A percentile compares a stretch with the other conserved stretches of the same genome.
phyloP scores from a whole-genome alignment of 92 coral and sea anemone genomes.

The Zoanthus solanderi region DNA sequence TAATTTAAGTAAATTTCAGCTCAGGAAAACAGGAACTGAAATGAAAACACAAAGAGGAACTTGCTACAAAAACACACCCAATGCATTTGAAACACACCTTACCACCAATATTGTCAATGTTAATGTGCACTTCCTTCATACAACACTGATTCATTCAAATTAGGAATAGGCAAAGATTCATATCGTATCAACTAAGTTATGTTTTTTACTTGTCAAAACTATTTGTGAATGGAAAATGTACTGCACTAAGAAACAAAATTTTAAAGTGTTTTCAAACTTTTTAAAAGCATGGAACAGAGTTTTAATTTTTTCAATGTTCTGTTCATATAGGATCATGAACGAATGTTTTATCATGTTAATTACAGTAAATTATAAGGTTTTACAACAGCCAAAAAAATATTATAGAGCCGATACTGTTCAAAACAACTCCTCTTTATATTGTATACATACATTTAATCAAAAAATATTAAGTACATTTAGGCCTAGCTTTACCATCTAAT shows the following conservation, averaged over 20 bases:
- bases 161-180: neutral
- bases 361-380: neutral
- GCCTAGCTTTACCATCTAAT: neutral
- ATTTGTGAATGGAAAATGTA: neutral
- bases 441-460: neutral
- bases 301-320: neutral
- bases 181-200: neutral
- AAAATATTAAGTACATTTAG: neutral
- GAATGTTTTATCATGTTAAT: neutral
- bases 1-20: neutral
- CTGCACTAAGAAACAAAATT: neutral
- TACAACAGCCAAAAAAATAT: too few relatives aligned
- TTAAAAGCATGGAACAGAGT: neutral
- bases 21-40: conserved; percentile 30
- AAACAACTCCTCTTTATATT: neutral
- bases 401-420: too few relatives aligned
- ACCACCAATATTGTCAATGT: neutral
- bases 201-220: neutral
- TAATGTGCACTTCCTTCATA: neutral
- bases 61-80: neutral
- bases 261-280: neutral
- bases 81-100: neutral
- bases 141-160: neutral
- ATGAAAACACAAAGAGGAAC: neutral
- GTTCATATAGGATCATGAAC: neutral